phyloP scores from a whole-genome alignment of 37 sponge, comb jelly and placozoan species.

The Dysidea cf. avara region DNA sequence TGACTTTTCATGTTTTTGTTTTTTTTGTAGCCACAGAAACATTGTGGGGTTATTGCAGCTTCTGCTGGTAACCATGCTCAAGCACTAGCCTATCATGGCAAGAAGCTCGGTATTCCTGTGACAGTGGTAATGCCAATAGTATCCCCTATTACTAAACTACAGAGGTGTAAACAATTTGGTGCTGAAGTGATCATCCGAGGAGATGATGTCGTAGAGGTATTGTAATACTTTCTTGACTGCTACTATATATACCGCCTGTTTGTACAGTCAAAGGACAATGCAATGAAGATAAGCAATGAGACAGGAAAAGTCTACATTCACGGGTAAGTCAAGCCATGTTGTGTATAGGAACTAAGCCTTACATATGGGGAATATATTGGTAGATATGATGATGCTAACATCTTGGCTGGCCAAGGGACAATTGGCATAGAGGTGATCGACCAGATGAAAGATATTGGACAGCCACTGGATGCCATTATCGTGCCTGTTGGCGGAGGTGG shows the following conservation, averaged over 20 bases:
- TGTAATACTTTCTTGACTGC: background rate
- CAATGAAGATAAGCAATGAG: conserved; percentile 45
- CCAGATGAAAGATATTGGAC: conserved; percentile 57
- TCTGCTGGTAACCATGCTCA: conserved; percentile 93
- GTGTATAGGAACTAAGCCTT: no score
- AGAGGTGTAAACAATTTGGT: conserved; percentile 48
- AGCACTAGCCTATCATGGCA: conserved; percentile 85
- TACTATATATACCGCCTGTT: background rate
- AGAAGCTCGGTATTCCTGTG: conserved; percentile 59
- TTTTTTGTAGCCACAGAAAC: conserved; percentile 40
- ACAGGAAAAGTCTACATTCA: conserved; percentile 65
- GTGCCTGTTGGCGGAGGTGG: conserved; percentile 93
- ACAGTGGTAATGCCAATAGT: conserved; percentile 81
- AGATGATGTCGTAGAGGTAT: conserved; percentile 60
- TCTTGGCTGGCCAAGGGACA: conserved; percentile 87
- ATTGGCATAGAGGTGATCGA: conserved; percentile 77
- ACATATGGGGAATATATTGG: no score
- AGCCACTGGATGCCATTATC: conserved; percentile 67
- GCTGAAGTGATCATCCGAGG: conserved; percentile 69
- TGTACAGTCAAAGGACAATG: conserved; percentile 57
- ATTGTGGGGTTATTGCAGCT: conserved; percentile 86
- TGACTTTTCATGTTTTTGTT: background rate
- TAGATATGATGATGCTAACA: conserved; percentile 76
- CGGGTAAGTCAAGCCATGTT: conserved; percentile 71
- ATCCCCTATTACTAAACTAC: conserved; percentile 77